These are phyloP conservation scores for Leptodirus hochenwartii DNA, from an alignment of 2,888 invertebrate genomes.

Conservation along the genomic window DNA sequence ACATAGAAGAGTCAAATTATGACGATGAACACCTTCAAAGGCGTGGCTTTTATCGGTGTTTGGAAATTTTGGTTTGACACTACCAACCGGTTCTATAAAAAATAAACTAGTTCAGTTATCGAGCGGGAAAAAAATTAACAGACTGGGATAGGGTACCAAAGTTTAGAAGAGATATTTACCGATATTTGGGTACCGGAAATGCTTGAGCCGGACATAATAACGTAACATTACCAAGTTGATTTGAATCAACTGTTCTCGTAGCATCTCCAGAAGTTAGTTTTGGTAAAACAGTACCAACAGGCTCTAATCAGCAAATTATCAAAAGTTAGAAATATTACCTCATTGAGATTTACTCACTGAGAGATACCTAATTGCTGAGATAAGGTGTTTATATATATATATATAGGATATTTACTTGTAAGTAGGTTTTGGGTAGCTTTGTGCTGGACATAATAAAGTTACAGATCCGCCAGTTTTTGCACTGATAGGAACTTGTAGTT, in stretches of 20 bases:
- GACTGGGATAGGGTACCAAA: slow-evolving; percentile 59
- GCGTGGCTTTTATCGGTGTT: slow-evolving; percentile 45
- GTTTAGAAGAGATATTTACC: slow-evolving; percentile 42
- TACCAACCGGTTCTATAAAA: slow-evolving; percentile 36
- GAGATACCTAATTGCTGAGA: too few species aligned
- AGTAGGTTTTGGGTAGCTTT: slow-evolving; percentile 32
- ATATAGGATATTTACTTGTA: too few species aligned
- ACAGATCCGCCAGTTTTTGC: slow-evolving; percentile 16
- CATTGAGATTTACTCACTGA: too few species aligned
- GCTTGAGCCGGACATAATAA: slow-evolving; percentile 59
- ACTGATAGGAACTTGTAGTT: slow-evolving; percentile 34
- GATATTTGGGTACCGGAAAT: slow-evolving; percentile 31
- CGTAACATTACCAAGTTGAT: slow-evolving; percentile 27
- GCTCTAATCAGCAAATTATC: too few species aligned
- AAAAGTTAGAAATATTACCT: too few species aligned
- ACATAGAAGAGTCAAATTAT: slow-evolving; percentile 21
- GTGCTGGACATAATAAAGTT: slow-evolving; percentile 32
- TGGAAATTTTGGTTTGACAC: slow-evolving; percentile 41
- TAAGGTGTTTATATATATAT: too few species aligned
- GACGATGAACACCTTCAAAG: slow-evolving; percentile 31
- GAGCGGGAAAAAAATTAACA: too few species aligned
- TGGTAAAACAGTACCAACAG: slow-evolving; percentile 34
- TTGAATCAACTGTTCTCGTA: slow-evolving; percentile 16
- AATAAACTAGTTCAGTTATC: background rate
- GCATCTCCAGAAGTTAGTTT: slow-evolving; percentile 24